These are phyloP conservation scores for Temnothorax unifasciatus DNA, from an alignment of 2,888 invertebrate genomes.

Conservation along the genomic window DNA sequence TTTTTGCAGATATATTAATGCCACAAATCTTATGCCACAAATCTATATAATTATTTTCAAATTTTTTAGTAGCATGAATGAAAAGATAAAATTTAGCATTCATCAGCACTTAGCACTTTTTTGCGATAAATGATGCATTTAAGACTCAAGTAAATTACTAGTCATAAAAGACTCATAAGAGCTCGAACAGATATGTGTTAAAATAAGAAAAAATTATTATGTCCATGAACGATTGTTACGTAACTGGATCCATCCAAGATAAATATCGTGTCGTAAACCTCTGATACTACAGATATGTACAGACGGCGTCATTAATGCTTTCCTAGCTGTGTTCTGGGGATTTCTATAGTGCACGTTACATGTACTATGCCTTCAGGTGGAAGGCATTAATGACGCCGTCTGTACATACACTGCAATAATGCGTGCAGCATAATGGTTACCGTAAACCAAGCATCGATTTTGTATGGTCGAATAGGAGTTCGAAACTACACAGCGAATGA, in stretches of 20 bases:
- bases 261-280: constrained; percentile 5
- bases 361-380: no score
- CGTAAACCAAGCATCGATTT: constrained; percentile 52
- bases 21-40: background rate
- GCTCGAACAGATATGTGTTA: background rate
- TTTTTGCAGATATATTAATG: background rate
- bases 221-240: background rate
- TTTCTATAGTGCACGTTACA: no score
- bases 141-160: background rate
- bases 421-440: constrained; percentile 39
- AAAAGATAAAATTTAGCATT: no score
- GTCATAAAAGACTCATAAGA: background rate
- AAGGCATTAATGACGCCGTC: no score
- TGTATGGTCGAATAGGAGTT: constrained; percentile 55
- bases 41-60: background rate
- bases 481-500: constrained; percentile 46
- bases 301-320: no score
- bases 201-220: background rate
- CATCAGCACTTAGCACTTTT: no score
- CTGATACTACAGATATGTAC: constrained; percentile 28
- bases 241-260: background rate
- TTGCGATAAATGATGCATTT: background rate
- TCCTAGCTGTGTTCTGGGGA: no score
- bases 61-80: no score
- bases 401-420: constrained; percentile 50